Evolutionary conservation across 2,888 invertebrate species (phyloP), one percentile per base, ranked within the genome.

Genomic region (Monoplex corrugatus): DNA sequence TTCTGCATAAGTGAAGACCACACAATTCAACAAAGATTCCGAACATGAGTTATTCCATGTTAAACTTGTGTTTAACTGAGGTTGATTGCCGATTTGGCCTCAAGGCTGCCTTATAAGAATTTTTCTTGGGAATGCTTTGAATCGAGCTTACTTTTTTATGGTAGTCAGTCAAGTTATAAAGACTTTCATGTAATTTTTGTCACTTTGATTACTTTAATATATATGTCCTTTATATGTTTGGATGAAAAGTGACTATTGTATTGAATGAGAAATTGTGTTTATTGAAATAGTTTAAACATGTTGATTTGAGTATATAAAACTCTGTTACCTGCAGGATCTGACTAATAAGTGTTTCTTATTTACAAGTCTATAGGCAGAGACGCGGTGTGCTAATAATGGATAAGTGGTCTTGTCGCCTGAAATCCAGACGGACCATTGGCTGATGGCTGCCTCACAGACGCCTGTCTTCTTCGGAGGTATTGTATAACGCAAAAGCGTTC

Each of bases 401-500:
- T 88, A 88, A 68, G 44, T 82, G 88, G 88, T 88, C 88, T 88
- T 88, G 50, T 82, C 88, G 80, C 45, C 82, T 75, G 82, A 82
- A 82, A 88, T 82, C 80, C 88, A 82, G 83, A 83, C 82, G 83
- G 44, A 88, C 88, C 80, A 32, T 38, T 86, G 88, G 50, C 82
- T 6, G 44, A 68, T 45, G 83, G 83, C 38, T 35, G 5, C 83
- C 32, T 35, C 88, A 44, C 44, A 44, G 88, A 83, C 88, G 35
- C 82, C 88, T 83, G 83, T 35, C 68, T 63, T 23, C 82, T 23
- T 43, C 57, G 88, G 88, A 88, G 88, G 88, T 88, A 88, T 88
- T 68, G 88, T 88, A 88, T 88, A 68, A 88, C 88, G 88, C 88
- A 83, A n/a, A 78, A 80, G 87, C 87, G 87, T 80, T 75, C 80